phyloP scores from a whole-genome alignment of 2,797 vertebrate species.

The Pseudochromis fuscus region DNA sequence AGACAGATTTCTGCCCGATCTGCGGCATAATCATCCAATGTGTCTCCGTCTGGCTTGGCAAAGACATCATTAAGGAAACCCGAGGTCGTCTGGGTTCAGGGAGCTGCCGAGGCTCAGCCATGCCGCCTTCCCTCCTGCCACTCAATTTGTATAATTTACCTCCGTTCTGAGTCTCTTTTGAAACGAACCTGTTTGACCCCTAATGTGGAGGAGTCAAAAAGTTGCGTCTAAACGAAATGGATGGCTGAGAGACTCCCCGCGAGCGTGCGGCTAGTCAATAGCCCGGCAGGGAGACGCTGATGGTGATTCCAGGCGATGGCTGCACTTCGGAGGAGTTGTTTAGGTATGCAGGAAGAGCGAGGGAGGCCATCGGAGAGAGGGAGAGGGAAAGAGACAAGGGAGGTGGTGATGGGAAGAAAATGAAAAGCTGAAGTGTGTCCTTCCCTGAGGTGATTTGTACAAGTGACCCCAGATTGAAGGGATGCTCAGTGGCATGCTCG shows the following conservation, averaged over 20 bases:
- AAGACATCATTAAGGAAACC: constrained; percentile 82
- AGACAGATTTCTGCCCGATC: constrained; percentile 56
- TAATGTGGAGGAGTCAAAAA: constrained; percentile 67
- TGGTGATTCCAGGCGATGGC: constrained; percentile 72
- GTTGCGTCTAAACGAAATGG: constrained; percentile 68
- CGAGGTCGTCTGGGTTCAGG: constrained; percentile 71
- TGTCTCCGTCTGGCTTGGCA: constrained; percentile 72
- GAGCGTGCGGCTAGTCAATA: constrained; percentile 64
- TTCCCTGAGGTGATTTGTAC: constrained; percentile 67
- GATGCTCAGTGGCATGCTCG: constrained; percentile 25
- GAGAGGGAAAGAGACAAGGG: constrained; percentile 6
- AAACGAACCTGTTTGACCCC: constrained; percentile 68
- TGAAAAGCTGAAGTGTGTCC: constrained; percentile 64
- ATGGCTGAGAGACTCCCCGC: constrained; percentile 61
- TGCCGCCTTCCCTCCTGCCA: constrained; percentile 68
- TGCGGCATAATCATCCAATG: constrained; percentile 71
- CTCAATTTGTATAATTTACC: constrained; percentile 82
- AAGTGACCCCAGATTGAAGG: constrained; percentile 65
- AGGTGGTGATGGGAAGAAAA: constrained; percentile 59
- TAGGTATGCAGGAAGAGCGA: constrained; percentile 61
- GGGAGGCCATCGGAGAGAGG: background rate
- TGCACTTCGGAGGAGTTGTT: constrained; percentile 55
- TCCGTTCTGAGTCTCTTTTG: constrained; percentile 55
- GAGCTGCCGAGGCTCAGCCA: constrained; percentile 46
- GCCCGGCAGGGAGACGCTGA: constrained; percentile 60